Conservation (phyloP, 2,797 vertebrate species). For the Phrynocephalus forsythii region DNA sequence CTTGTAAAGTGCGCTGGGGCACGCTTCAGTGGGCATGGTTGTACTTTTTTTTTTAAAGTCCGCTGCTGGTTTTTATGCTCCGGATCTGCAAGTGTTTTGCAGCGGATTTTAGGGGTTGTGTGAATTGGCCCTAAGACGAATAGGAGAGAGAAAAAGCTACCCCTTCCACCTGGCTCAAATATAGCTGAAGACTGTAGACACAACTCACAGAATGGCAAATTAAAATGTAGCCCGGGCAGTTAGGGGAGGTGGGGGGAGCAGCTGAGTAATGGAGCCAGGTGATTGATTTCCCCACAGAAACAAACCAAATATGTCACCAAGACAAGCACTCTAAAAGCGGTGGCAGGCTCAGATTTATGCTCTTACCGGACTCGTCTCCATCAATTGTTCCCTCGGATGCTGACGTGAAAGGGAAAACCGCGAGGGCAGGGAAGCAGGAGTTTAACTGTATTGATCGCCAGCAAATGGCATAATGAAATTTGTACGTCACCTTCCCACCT, state of each 20-base stretch:
- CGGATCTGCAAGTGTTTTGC: no score
- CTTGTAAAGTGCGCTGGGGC: no score
- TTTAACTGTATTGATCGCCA: constrained; percentile 27
- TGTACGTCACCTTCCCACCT: background rate
- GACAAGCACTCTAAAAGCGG: constrained; percentile 74
- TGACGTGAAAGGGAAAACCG: constrained; percentile 34
- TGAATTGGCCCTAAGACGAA: no score
- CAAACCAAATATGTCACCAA: constrained; percentile 79
- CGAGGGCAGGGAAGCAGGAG: background rate
- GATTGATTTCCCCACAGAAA: constrained; percentile 83
- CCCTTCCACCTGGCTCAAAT: constrained; percentile 73
- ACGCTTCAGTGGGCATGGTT: no score
- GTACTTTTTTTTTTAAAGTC: no score
- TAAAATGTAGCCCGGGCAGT: constrained; percentile 57
- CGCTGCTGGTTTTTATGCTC: no score
- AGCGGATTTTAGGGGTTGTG: no score
- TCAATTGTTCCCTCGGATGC: constrained; percentile 78
- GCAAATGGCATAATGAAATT: constrained; percentile 36
- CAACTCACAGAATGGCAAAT: constrained; percentile 73
- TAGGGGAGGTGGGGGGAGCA: constrained; percentile 38
- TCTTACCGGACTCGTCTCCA: constrained; percentile 62
- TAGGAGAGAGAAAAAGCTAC: constrained; percentile 68
- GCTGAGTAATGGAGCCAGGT: constrained; percentile 51
- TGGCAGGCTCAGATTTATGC: constrained; percentile 75
- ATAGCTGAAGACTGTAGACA: constrained; percentile 69